Conservation (phyloP, 2,888 invertebrate species). For the Lydus trimaculatus region DNA sequence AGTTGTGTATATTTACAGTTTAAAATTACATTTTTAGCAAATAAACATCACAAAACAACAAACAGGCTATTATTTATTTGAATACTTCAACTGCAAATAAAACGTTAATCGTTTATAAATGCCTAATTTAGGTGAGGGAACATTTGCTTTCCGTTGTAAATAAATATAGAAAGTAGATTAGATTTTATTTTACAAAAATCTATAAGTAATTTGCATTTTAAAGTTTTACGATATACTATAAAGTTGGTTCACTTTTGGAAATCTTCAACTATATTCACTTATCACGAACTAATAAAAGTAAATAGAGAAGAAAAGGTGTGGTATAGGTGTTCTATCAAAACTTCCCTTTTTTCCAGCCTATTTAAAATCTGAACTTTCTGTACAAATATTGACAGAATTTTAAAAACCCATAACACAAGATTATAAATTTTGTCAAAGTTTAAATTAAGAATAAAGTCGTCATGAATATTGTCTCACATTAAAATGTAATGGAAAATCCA, state of each 20-base stretch:
- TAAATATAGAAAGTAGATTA: background rate
- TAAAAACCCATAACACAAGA: background rate
- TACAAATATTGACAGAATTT: background rate
- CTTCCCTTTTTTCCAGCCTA: background rate
- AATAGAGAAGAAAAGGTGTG: background rate
- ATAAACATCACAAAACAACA: too few species aligned
- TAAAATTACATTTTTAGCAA: too few species aligned
- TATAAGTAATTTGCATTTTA: background rate
- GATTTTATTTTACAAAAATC: background rate
- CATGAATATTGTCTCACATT: background rate
- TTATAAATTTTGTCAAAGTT: background rate
- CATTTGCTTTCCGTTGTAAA: too few species aligned
- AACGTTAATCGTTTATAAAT: too few species aligned
- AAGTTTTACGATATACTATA: background rate
- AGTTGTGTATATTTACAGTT: too few species aligned
- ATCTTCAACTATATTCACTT: background rate
- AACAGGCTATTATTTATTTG: too few species aligned
- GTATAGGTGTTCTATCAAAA: background rate
- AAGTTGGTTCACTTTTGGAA: background rate
- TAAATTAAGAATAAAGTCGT: background rate
- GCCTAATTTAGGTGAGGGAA: too few species aligned
- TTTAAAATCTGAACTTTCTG: background rate
- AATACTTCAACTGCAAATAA: too few species aligned
- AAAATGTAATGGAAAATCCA: background rate
- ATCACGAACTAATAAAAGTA: background rate